Evolutionary conservation across 2,888 invertebrate genomes (phyloP).

Genomic region (Pseudoips prasinana): DNA sequence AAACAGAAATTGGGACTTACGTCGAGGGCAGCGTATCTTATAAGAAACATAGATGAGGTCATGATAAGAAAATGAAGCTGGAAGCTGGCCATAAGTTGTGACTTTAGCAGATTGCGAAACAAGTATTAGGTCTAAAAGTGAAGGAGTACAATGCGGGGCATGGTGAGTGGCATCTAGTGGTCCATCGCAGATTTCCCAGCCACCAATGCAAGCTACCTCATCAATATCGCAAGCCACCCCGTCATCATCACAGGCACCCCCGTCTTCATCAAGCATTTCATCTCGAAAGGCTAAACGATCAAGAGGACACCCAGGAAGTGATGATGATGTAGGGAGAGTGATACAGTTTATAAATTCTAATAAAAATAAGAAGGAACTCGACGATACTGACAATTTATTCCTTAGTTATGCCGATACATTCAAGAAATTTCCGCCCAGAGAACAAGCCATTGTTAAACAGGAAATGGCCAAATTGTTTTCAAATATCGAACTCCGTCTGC

Average conservation of each 20-base stretch:
- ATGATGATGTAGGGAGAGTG: slow-evolving; percentile 8
- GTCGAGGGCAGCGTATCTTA: too few species aligned
- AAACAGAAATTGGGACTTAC: too few species aligned
- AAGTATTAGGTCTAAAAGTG: too few species aligned
- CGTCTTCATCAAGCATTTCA: slow-evolving; percentile 5
- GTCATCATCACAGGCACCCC: slow-evolving; percentile 2
- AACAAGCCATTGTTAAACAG: slow-evolving; percentile 24
- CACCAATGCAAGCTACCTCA: slow-evolving; percentile 4
- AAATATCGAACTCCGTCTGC: slow-evolving; percentile 12
- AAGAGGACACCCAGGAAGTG: slow-evolving; percentile 1
- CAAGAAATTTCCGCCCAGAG: slow-evolving; percentile 21
- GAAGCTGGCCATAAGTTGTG: too few species aligned
- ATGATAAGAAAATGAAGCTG: too few species aligned
- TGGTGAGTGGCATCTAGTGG: too few species aligned
- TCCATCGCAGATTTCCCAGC: slow-evolving; percentile 3
- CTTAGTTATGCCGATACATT: slow-evolving; percentile 28
- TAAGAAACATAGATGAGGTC: too few species aligned
- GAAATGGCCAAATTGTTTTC: slow-evolving; percentile 26
- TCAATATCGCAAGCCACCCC: slow-evolving; percentile 2
- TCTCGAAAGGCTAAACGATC: slow-evolving; percentile 3
- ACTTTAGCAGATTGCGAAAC: too few species aligned
- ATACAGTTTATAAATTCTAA: slow-evolving; percentile 6
- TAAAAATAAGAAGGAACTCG: slow-evolving; percentile 7
- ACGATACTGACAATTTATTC: slow-evolving; percentile 23
- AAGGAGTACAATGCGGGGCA: too few species aligned